Percentiles rank a stretch among this genome's conserved stretches.
Evolutionary conservation across 2,797 vertebrate genomes (phyloP).

Genomic region (Sebastes nivosus): DNA sequence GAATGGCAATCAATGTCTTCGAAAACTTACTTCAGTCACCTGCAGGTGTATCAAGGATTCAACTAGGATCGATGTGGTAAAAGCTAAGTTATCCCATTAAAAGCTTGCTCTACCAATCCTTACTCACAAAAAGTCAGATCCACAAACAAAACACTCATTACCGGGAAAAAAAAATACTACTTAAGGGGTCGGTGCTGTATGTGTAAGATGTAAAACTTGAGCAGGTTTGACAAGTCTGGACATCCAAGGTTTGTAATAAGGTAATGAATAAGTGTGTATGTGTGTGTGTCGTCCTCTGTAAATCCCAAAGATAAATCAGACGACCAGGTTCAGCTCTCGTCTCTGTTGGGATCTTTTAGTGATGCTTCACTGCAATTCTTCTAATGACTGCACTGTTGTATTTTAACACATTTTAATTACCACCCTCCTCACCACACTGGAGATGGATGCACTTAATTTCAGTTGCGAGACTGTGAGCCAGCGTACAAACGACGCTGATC

Average conservation of each 20-base stretch:
- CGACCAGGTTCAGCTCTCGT: neutral
- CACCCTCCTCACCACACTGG: constrained; percentile 42
- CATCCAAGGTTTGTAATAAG: constrained; percentile 1
- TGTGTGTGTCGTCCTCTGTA: neutral
- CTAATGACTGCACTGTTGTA: constrained; percentile 55
- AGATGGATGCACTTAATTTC: constrained; percentile 66
- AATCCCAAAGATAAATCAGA: constrained; percentile 6
- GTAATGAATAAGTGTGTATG: neutral
- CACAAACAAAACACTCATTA: constrained; percentile 42
- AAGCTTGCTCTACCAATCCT: neutral
- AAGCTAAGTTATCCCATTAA: constrained; percentile 38
- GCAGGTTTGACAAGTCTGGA: constrained; percentile 16
- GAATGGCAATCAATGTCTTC: constrained; percentile 42
- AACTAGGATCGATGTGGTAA: constrained; percentile 17
- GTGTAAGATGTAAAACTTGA: constrained; percentile 6
- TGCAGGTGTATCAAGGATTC: constrained; percentile 28
- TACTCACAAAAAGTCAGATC: neutral
- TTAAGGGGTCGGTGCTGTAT: neutral
- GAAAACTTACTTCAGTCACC: constrained; percentile 53
- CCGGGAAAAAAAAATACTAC: neutral
- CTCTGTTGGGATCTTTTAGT: constrained; percentile 23
- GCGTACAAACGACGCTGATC: constrained; percentile 37
- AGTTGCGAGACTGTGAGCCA: constrained; percentile 13
- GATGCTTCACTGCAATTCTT: constrained; percentile 36
- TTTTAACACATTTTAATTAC: constrained; percentile 73